Evolutionary conservation across 2,888 invertebrate genomes (phyloP), one percentile per base, ranked within the genome.

Genomic region (Lacanobia wlatinum): DNA sequence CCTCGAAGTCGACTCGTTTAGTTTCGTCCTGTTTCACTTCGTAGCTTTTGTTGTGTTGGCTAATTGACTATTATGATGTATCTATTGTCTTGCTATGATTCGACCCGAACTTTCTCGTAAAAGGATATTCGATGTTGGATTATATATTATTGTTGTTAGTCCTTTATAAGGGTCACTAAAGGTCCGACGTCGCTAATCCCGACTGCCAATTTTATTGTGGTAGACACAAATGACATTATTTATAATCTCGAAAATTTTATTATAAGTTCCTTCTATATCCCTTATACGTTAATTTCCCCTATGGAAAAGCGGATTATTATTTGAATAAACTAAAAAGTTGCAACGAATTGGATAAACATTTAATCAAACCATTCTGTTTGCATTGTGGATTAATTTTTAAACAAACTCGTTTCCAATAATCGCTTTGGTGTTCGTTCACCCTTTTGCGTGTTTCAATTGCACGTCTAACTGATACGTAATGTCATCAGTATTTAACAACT

Each of bases 11-110:
- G 34, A 55, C 63, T 73, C 63, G 28, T 63, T 78, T 71, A 52
- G 21, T 66, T 75, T 74, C n/a, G 34, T 70, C 46, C 59, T 68
- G 64, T 52, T 80, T 70, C 21, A n/a, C 58, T 65, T 40, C 38
- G 67, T 40, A 62, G 38, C 28, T 60, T 50, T 55, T 73, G 58
- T 80, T 50, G 10, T 64, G 28, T 62, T 70, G 23, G n/a, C 23
- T 60, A 53, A 72, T 79, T 50, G 53, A 43, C 55, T 60, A 21
- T 53, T 48, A 40, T 28, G 12, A 14, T 60, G 23, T 72, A 23
- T 50, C 46, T 64, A 58, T 23, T 73, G 16, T 18, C 23, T 28
- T 46, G n/a, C 23, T 34, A 23, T 70, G 18, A 46, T 56, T 14
- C 14, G 28, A 50, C 43, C 34, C 10, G 10, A 76, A 38, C 9